phyloP scores from a whole-genome alignment of 1,140 invertebrate species.

The Drosophila mauritiana region DNA sequence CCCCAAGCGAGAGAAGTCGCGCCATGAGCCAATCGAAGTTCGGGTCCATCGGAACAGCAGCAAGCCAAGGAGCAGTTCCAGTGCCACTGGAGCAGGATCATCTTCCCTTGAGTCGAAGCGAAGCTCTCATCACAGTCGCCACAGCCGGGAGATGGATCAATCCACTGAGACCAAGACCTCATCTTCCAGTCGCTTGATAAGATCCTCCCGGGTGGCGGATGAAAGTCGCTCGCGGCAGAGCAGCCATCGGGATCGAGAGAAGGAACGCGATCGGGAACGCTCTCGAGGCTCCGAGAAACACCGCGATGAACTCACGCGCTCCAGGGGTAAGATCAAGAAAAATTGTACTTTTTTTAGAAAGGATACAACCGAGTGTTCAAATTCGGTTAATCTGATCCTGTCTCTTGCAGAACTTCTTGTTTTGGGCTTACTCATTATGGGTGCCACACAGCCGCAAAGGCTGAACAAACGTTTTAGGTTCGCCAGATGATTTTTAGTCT shows the following conservation, averaged over 20 bases:
- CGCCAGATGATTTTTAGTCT: slow-evolving; percentile 28
- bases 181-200: slow-evolving; percentile 59
- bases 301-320: slow-evolving; percentile 63
- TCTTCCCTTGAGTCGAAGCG: slow-evolving; percentile 45
- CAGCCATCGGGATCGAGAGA: slow-evolving; percentile 55
- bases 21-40: slow-evolving; percentile 46
- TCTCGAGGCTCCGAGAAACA: slow-evolving; percentile 59
- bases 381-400: slow-evolving; percentile 11
- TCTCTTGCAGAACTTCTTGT: slow-evolving; percentile 75
- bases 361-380: not conserved
- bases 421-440: slow-evolving; percentile 80
- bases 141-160: slow-evolving; percentile 48
- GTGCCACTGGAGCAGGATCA: slow-evolving; percentile 10
- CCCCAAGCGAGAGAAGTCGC: slow-evolving; percentile 62
- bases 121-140: slow-evolving; percentile 52
- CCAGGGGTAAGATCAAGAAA: slow-evolving; percentile 51
- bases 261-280: slow-evolving; percentile 53
- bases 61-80: slow-evolving; percentile 31
- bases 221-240: slow-evolving; percentile 54
- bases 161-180: slow-evolving; percentile 38
- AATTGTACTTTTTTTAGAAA: too few relatives aligned
- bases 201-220: slow-evolving; percentile 58
- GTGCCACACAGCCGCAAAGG: slow-evolving; percentile 75
- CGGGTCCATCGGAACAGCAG: slow-evolving; percentile 36
- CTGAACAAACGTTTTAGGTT: slow-evolving; percentile 77